Conservation (phyloP, 2,113 vertebrate species). For the Bungarus multicinctus region DNA sequence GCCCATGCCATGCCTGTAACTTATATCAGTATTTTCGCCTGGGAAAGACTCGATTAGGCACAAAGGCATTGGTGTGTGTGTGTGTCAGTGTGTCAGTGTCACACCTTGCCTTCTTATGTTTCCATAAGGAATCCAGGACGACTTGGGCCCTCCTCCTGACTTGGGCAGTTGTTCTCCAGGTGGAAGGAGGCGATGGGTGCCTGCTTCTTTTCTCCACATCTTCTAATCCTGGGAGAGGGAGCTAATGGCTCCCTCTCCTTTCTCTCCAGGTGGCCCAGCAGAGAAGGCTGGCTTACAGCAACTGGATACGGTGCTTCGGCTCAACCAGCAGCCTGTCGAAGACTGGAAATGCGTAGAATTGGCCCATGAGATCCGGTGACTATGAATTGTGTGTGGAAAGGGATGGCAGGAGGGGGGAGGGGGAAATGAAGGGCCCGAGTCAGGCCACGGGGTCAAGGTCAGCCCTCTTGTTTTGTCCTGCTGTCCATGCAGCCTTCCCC, state of each 20-base stretch:
- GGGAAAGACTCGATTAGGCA: too few relatives aligned
- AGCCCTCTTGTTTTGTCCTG: not conserved
- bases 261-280: conserved; percentile 83
- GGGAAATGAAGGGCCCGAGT: not conserved
- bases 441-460: not conserved
- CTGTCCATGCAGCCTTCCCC: not conserved
- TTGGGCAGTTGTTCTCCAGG: too few relatives aligned
- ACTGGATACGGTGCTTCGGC: conserved; percentile 86
- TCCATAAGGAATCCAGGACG: too few relatives aligned
- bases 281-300: conserved; percentile 90
- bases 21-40: not conserved
- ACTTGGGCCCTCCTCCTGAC: too few relatives aligned
- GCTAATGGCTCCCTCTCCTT: not conserved
- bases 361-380: conserved; percentile 89
- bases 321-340: conserved; percentile 90
- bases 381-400: not conserved
- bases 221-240: not conserved
- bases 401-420: not conserved
- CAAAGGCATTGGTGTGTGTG: too few relatives aligned
- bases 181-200: not conserved
- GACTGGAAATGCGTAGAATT: conserved; percentile 95
- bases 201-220: not conserved
- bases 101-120: too few relatives aligned
- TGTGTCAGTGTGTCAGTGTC: too few relatives aligned
- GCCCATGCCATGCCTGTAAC: not conserved